Percentiles rank a stretch among this genome's conserved stretches.
phyloP scores from a whole-genome alignment of 2,888 invertebrate species.

The Leuctra nigra region DNA sequence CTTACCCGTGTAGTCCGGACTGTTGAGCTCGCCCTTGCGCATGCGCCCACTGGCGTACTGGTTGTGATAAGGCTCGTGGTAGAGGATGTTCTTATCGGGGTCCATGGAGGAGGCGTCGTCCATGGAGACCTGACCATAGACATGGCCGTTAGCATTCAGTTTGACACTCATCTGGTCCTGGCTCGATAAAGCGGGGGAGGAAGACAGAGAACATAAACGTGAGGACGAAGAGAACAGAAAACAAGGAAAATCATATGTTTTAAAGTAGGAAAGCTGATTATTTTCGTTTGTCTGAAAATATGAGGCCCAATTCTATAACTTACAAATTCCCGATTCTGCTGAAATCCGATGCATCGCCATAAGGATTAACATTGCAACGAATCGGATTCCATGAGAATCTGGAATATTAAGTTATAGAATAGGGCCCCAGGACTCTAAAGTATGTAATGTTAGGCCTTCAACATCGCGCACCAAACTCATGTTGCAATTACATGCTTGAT shows the following conservation, averaged over 20 bases:
- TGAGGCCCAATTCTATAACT: too few species aligned
- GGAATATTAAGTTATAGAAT: too few species aligned
- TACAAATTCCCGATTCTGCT: too few species aligned
- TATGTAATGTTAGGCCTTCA: too few species aligned
- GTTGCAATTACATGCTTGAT: too few species aligned
- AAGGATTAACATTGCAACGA: too few species aligned
- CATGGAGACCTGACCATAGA: conserved; percentile 35
- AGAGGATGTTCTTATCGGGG: conserved; percentile 37
- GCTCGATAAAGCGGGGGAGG: conserved; percentile 14
- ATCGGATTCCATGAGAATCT: too few species aligned
- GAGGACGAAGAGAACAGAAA: conserved; percentile 20
- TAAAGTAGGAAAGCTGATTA: conserved; percentile 15
- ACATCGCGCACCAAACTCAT: too few species aligned
- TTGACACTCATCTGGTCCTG: conserved; percentile 32
- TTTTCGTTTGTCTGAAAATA: neutral
- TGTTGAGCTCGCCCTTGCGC: conserved; percentile 40
- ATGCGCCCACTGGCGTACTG: conserved; percentile 30
- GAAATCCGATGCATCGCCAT: too few species aligned
- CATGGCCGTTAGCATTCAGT: conserved; percentile 34
- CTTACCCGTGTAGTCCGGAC: conserved; percentile 53
- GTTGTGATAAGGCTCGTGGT: conserved; percentile 38
- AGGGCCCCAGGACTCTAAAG: too few species aligned
- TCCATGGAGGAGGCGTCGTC: conserved; percentile 33
- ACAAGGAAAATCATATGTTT: conserved; percentile 20
- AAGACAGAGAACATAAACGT: conserved; percentile 21